These are phyloP conservation scores for Rhabdophis nuchalis DNA, from an alignment of 2,797 vertebrate species.

Conservation along the genomic window DNA sequence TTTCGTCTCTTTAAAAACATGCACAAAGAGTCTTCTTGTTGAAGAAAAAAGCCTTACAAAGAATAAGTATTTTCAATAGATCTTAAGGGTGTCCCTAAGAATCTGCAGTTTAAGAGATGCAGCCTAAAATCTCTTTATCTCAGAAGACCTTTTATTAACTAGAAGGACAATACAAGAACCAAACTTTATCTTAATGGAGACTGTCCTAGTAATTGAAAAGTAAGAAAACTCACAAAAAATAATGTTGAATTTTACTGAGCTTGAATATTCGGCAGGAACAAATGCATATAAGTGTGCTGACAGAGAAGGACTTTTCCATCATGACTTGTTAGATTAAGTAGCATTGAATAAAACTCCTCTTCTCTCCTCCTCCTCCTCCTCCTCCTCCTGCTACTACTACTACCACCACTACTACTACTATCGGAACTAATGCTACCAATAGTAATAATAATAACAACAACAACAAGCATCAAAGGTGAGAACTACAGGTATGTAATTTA, in stretches of 20 bases:
- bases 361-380: background rate
- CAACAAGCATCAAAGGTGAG: background rate
- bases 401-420: background rate
- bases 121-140: background rate
- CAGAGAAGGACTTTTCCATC: background rate
- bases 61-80: background rate
- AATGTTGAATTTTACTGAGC: background rate
- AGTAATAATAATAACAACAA: background rate
- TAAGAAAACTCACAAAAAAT: background rate
- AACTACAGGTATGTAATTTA: background rate
- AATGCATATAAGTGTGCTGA: background rate
- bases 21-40: background rate
- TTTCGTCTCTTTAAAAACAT: background rate
- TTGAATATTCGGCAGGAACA: background rate
- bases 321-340: background rate
- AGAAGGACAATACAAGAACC: background rate
- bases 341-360: background rate
- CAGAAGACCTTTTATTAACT: background rate
- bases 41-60: background rate
- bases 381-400: background rate
- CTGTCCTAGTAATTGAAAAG: background rate
- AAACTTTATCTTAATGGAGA: background rate
- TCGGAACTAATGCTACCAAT: background rate
- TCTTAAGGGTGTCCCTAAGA: background rate
- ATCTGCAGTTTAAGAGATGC: background rate